Base-by-base conservation (phyloP, 2,113 vertebrate genomes). In the Saguinus imperator region DNA sequence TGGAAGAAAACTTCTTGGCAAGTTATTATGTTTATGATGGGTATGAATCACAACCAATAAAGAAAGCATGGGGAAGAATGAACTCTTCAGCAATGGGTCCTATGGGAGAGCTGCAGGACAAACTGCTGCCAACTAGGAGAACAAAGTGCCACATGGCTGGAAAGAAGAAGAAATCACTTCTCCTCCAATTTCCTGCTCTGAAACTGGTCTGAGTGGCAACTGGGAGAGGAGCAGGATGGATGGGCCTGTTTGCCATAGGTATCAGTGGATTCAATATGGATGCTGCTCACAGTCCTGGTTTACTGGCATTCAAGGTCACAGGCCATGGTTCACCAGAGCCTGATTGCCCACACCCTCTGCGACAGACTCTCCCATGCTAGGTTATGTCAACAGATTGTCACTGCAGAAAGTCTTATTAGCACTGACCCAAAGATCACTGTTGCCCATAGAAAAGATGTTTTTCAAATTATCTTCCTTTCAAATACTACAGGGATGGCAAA, bases 381-480 rank as follows among this genome's bases (percentile, higher is more conserved):
- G 48, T 50, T 79, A 50, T 12, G 27, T 13, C 25, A 85, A 81
- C 48, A 57, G 37, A 32, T 21, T 0, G 5, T 25, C n/a, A 57
- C n/a, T 45, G 58, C 61, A 43, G 45, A 58, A 93, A 43, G 35
- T 29, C 57, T 27, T 70, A 5, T 5, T 58, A 45, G 58, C 45
- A 21, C 4, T 66, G 76, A 58, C 18, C 48, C 68, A 25, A 37
- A 94, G 68, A 20, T 83, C 13, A 75, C 18, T 21, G 43, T 21
- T 58, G 8, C 20, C 35, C 70, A 66, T 6, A 84, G n/a, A 84
- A 86, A 76, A 72, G 8, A 3, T 2, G 1, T 79, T 64, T 91
- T 86, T 55, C 35, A 83, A 87, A 52, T 29, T 21, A 88, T 48
- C 48, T 87, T 81, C 83, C 66, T 61, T 50, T 92, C 85, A 77